Evolutionary conservation across 1,140 invertebrate genomes (phyloP), one percentile per base, ranked within the genome.

Genomic region (Panagrolaimus sp.): DNA sequence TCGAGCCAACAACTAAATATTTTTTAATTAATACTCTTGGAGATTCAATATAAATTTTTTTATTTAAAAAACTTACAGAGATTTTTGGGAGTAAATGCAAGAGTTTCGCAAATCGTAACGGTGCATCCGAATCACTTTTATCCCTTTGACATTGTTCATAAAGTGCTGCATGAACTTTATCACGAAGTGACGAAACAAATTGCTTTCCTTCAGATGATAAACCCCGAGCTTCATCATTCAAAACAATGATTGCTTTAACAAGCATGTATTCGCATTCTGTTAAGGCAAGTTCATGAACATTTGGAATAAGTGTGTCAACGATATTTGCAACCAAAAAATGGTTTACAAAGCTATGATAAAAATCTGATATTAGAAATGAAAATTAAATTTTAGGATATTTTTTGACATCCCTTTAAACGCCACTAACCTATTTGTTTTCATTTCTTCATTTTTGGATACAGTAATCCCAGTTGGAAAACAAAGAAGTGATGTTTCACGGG

Each of bases 31-130:
- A 1, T 10, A 64, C 2, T 64, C 10, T 21, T 17, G 1, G 28
- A 28, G n/a, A 28, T 26, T n/a, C 28, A 38, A 38, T 38, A 38
- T 2, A 38, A 38, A 24, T 7, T 21, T 28, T 38, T 62, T 38
- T 38, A 4, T 38, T 38, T 38, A 38, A 38, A 38, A 38, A 38
- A 66, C 70, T 74, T 52, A 79, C 76, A 38, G 73, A 68, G 62
- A 78, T 47, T 65, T 78, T 79, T 46, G 77, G 74, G 43, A 78
- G 69, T 26, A 78, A 68, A 58, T 82, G 78, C 14, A 80, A 63
- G 9, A 80, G 67, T 46, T 75, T 72, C 12, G 78, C 71, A 67
- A 80, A 78, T 28, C 78, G 76, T 43, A 75, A 44, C 15, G 78
- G 71, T 28, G 79, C 72, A 8, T 68, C 64, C 12, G 71, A 48